phyloP scores from a whole-genome alignment of 2,888 invertebrate species.

The Phengaris alcon region DNA sequence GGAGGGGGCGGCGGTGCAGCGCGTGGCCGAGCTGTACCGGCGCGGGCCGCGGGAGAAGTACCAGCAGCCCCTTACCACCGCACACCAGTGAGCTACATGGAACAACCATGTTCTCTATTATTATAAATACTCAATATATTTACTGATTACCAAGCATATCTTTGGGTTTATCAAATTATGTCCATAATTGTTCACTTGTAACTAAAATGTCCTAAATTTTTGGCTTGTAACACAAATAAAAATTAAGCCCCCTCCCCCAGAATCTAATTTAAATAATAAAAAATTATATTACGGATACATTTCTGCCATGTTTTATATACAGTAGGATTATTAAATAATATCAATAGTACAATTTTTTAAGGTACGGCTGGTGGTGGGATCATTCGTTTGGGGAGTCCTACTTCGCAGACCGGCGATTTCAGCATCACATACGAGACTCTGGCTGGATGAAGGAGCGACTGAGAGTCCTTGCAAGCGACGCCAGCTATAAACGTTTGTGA shows the following conservation, averaged over 20 bases:
- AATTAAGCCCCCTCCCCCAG: no score
- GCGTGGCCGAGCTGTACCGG: conserved; percentile 49
- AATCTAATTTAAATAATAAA: background rate
- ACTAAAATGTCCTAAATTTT: no score
- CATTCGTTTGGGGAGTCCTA: conserved; percentile 36
- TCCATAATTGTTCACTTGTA: no score
- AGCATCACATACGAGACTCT: conserved; percentile 72
- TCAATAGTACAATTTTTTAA: conserved; percentile 41
- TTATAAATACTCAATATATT: no score
- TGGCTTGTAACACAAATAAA: no score
- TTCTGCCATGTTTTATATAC: background rate
- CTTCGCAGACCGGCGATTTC: conserved; percentile 48
- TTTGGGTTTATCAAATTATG: no score
- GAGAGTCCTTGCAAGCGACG: conserved; percentile 57
- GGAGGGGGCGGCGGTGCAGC: conserved; percentile 40
- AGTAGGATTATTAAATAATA: background rate
- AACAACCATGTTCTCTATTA: background rate
- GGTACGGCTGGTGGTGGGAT: conserved; percentile 64
- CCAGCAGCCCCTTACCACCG: conserved; percentile 47
- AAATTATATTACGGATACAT: background rate
- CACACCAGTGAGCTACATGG: conserved; percentile 50
- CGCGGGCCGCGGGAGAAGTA: conserved; percentile 49
- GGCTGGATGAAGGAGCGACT: conserved; percentile 66
- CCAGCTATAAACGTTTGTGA: conserved; percentile 45
- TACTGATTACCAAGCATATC: no score